phyloP scores from a whole-genome alignment of 2,797 vertebrate genomes.

The Pseudocheirus occidentalis region DNA sequence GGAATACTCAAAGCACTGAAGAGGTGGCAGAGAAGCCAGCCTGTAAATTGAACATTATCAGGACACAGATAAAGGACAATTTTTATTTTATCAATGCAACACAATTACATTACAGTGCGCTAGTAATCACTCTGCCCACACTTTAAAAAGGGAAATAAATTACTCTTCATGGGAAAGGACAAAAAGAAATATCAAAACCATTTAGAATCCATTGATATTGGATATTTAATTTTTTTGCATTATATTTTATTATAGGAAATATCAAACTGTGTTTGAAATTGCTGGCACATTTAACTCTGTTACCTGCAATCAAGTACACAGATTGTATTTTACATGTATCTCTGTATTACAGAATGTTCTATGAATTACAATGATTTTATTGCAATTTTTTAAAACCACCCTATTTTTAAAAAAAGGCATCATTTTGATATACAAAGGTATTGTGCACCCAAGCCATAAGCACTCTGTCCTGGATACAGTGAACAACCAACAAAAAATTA shows the following conservation, averaged over 20 bases:
- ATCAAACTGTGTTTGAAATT: slow-evolving; percentile 98
- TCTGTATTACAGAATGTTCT: slow-evolving; percentile 87
- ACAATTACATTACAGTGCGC: slow-evolving; percentile 99
- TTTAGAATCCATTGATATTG: slow-evolving; percentile 98
- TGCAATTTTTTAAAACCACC: slow-evolving; percentile 74
- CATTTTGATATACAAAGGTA: slow-evolving; percentile 72
- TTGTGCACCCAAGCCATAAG: slow-evolving; percentile 76
- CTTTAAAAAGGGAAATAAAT: slow-evolving; percentile 93
- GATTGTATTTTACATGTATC: slow-evolving; percentile 93
- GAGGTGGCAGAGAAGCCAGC: slow-evolving; percentile 97
- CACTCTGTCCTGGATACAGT: slow-evolving; percentile 72
- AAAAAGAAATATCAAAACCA: slow-evolving; percentile 94
- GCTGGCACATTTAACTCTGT: slow-evolving; percentile 98
- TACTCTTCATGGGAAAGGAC: slow-evolving; percentile 93
- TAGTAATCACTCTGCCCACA: slow-evolving; percentile 99
- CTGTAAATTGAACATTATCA: slow-evolving; percentile 99
- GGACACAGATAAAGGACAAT: slow-evolving; percentile 99
- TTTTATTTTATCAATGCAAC: slow-evolving; percentile 99
- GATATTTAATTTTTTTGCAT: slow-evolving; percentile 95
- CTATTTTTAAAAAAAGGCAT: slow-evolving; percentile 79
- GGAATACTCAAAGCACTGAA: slow-evolving; percentile 93
- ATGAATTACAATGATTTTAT: slow-evolving; percentile 89
- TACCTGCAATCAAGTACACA: slow-evolving; percentile 96
- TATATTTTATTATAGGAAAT: slow-evolving; percentile 93
- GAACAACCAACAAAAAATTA: slow-evolving; percentile 72